Conservation (phyloP, 2,888 invertebrate species). For the Mythimna albipuncta region DNA sequence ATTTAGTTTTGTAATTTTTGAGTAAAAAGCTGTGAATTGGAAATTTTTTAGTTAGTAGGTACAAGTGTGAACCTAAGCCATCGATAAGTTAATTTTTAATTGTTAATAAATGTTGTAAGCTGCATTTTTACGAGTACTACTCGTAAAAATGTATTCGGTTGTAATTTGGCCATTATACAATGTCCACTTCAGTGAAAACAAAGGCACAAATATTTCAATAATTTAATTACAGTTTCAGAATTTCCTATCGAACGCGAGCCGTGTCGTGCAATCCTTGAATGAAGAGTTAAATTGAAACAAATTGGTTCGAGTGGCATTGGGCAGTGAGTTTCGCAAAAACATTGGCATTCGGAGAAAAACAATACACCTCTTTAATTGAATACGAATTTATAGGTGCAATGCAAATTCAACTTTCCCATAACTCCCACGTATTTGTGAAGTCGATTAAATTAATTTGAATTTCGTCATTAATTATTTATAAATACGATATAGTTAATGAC, state of each 20-base stretch:
- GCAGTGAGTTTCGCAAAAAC: slow-evolving; percentile 40
- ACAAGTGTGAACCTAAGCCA: no score
- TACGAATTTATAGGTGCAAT: neutral
- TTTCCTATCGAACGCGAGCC: slow-evolving; percentile 31
- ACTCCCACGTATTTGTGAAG: neutral
- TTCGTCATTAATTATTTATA: neutral
- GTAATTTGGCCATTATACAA: neutral
- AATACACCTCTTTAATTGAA: slow-evolving; percentile 34
- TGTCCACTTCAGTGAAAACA: neutral
- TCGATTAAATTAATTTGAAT: neutral
- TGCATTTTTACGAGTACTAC: neutral
- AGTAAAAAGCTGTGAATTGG: no score
- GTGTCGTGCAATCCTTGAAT: slow-evolving; percentile 53
- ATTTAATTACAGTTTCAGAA: slow-evolving; percentile 44
- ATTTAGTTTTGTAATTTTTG: no score
- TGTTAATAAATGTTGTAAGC: neutral
- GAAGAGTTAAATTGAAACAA: slow-evolving; percentile 66
- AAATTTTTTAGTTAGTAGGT: no score
- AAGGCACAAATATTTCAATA: slow-evolving; percentile 27
- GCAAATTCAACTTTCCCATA: neutral
- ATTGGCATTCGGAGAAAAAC: slow-evolving; percentile 41
- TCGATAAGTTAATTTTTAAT: neutral
- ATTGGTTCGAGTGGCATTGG: slow-evolving; percentile 60
- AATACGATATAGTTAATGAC: neutral
- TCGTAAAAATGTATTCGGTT: neutral